A percentile compares a stretch with the other conserved stretches of the same genome.
Evolutionary conservation across 2,113 vertebrate genomes (phyloP).

Genomic region (Electrona antarctica): DNA sequence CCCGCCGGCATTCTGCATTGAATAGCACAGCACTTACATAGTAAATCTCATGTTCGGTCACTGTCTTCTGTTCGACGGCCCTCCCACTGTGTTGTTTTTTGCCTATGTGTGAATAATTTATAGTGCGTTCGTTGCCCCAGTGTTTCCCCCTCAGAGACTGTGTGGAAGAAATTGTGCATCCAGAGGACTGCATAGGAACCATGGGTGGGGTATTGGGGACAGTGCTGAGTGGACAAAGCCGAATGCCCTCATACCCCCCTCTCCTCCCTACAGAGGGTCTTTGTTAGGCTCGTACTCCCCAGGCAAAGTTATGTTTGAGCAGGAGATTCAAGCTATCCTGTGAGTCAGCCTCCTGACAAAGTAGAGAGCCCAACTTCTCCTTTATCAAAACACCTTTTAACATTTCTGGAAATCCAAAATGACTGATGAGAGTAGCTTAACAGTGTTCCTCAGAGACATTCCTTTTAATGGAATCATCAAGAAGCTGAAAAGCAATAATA

Average conservation of each 20-base stretch:
- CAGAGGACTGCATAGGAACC: slow-evolving; percentile 43
- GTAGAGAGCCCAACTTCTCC: background rate
- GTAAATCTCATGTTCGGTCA: slow-evolving; percentile 51
- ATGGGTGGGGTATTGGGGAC: slow-evolving; percentile 22
- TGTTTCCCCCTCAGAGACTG: slow-evolving; percentile 61
- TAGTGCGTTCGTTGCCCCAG: slow-evolving; percentile 64
- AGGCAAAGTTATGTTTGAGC: slow-evolving; percentile 60
- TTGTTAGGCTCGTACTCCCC: slow-evolving; percentile 57
- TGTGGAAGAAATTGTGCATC: slow-evolving; percentile 50
- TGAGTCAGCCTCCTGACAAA: slow-evolving; percentile 53
- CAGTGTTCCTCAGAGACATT: slow-evolving; percentile 16
- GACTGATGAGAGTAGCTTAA: background rate
- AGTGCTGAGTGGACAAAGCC: slow-evolving; percentile 59
- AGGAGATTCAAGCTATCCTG: slow-evolving; percentile 55
- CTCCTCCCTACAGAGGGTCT: slow-evolving; percentile 34
- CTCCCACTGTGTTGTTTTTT: slow-evolving; percentile 52
- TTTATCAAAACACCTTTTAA: slow-evolving; percentile 9
- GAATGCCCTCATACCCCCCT: slow-evolving; percentile 28
- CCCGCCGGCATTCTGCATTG: slow-evolving; percentile 7
- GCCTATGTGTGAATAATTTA: slow-evolving; percentile 64
- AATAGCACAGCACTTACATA: slow-evolving; percentile 43
- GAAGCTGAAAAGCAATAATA: slow-evolving; percentile 50
- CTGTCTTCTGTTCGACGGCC: slow-evolving; percentile 34
- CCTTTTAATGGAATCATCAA: slow-evolving; percentile 9
- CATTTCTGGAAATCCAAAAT: slow-evolving; percentile 4